Base-by-base conservation (phyloP, 2,113 vertebrate genomes). In the Pomatostomus ruficeps region DNA sequence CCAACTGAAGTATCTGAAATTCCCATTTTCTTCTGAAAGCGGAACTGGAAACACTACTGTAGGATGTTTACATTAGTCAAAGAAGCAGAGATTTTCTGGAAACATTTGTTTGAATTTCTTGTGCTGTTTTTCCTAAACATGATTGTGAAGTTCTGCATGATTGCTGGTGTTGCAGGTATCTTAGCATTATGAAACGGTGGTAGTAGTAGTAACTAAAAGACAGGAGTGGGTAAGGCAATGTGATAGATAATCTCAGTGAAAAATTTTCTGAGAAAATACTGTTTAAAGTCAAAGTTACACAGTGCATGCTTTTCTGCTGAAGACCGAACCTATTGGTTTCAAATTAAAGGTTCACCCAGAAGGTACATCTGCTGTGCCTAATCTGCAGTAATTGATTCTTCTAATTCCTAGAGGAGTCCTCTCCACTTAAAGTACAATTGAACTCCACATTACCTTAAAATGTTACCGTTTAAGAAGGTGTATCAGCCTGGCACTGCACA, bases 301-400 rank as follows among this genome's bases (percentile, higher is more conserved):
- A 77, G 61, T 28, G 21, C 73, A 49, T 82, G 54, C 43, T 94
- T 95, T 93, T 95, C 80, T 88, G 26, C 54, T 68, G 75, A 91
- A 85, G 72, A 92, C 46, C 3, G 22, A 91, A 70, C 43, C 70
- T 92, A 43, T 40, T 52, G n/a, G 58, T 91, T 96, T 95, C 75
- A 94, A 91, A 97, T 96, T 96, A 96, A 97, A 96, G 58, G 29
- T 88, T 97, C 86, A 76, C 67, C 52, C 58, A 65, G 45, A 97
- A 97, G 77, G 92, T 95, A 5, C 92, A 73, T 82, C 76, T 95
- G 66, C 88, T 87, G 24, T 70, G 54, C 95, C 83, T 82, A 89
- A 68, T 42, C 80, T 43, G 52, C 25, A 89, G 42, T 82, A 93
- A 81, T 92, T 95, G 91, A 96, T 96, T 97, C 77, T 83, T 89